These are phyloP conservation scores for Dicerorhinus sumatrensis DNA, from an alignment of 2,113 vertebrate species.

Conservation along the genomic window DNA sequence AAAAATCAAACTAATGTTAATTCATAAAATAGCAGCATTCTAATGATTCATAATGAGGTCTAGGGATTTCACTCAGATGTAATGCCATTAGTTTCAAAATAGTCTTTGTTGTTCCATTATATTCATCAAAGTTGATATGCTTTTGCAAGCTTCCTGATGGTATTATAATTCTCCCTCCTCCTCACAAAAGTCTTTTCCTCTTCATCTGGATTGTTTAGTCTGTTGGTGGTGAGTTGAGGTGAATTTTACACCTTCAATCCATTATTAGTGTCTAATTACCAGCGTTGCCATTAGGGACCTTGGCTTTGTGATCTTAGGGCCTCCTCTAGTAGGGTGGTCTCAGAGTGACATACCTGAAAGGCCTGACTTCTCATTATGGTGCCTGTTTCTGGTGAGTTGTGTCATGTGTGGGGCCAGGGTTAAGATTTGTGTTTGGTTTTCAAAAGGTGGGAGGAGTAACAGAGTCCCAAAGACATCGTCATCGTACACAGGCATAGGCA, in stretches of 20 bases:
- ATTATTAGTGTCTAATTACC: conserved; percentile 95
- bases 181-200: conserved; percentile 90
- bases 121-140: conserved; percentile 82
- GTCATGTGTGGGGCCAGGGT: conserved; percentile 85
- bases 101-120: conserved; percentile 88
- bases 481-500: conserved; percentile 75
- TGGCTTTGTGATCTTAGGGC: conserved; percentile 88
- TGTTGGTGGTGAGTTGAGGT: conserved; percentile 90
- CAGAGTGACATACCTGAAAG: conserved; percentile 89
- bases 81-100: conserved; percentile 86
- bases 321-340: conserved; percentile 95
- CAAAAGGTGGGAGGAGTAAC: conserved; percentile 79
- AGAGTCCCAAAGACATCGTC: conserved; percentile 80
- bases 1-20: conserved; percentile 22
- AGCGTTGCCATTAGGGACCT: conserved; percentile 87
- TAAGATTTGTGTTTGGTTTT: conserved; percentile 86
- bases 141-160: conserved; percentile 91
- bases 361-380: conserved; percentile 87
- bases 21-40: conserved; percentile 46
- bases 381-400: conserved; percentile 82
- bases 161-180: conserved; percentile 74
- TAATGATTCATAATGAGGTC: conserved; percentile 85
- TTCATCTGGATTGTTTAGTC: conserved; percentile 95
- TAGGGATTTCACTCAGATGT: conserved; percentile 83
- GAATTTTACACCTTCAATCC: conserved; percentile 93